Conservation (phyloP, 2,797 vertebrate species). For the Ptychobarbus kaznakovi region DNA sequence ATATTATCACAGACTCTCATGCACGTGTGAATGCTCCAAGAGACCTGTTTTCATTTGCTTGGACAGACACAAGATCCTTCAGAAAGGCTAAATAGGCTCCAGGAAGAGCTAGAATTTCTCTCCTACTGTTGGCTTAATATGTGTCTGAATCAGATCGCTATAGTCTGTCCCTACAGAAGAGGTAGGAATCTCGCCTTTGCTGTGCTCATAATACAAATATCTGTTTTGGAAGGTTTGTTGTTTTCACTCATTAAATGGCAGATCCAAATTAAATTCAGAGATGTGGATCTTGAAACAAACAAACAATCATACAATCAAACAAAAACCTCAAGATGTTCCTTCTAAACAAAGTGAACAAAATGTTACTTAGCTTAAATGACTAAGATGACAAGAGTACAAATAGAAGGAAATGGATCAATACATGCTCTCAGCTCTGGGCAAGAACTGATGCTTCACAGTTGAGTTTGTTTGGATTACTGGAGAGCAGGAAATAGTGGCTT, state of each 20-base stretch:
- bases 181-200: neutral
- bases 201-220: neutral
- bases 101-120: neutral
- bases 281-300: neutral
- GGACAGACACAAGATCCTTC: neutral
- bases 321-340: neutral
- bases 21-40: neutral
- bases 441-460: slow-evolving; percentile 29
- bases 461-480: slow-evolving; percentile 37
- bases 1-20: neutral
- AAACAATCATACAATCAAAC: neutral
- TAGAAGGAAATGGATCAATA: slow-evolving; percentile 20
- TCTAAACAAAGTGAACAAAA: slow-evolving; percentile 15
- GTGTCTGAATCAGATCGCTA: neutral
- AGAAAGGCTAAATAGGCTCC: neutral
- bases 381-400: slow-evolving; percentile 32
- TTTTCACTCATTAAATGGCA: slow-evolving; percentile 18
- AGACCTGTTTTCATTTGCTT: slow-evolving; percentile 3
- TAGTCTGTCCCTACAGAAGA: neutral
- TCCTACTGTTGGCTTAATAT: neutral
- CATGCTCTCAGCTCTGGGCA: slow-evolving; percentile 18
- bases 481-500: slow-evolving; percentile 18
- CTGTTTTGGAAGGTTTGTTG: neutral
- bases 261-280: neutral
- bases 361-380: slow-evolving; percentile 12